These are phyloP conservation scores for Ramphastos sulfuratus DNA, from an alignment of 2,113 vertebrate genomes.

Conservation along the genomic window DNA sequence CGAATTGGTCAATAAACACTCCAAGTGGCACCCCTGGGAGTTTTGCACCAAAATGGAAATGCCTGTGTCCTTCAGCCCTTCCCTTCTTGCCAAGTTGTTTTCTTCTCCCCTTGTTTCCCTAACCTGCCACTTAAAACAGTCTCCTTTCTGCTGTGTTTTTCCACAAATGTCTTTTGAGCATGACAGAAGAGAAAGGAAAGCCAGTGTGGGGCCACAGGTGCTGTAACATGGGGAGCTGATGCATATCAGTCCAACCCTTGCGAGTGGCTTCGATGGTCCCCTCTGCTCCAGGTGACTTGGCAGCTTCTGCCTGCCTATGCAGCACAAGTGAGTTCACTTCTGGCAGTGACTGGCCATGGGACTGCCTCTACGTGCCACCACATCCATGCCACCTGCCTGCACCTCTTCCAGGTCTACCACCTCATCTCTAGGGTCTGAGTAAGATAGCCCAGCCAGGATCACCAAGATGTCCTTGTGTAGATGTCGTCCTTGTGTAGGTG, in stretches of 20 bases:
- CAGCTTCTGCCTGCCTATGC: background rate
- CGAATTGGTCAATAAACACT: background rate
- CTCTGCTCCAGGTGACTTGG: background rate
- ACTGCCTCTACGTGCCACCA: background rate
- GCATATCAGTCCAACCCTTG: background rate
- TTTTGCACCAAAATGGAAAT: slow-evolving; percentile 2
- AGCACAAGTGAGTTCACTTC: background rate
- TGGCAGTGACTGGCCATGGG: background rate
- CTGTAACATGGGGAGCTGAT: background rate
- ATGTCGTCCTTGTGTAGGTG: background rate
- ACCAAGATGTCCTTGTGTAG: background rate
- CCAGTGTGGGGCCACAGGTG: accelerated
- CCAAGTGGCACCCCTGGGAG: background rate
- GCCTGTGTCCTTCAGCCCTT: slow-evolving; percentile 28
- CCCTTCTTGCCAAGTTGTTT: slow-evolving; percentile 16
- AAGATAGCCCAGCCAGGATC: accelerated
- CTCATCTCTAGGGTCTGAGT: background rate
- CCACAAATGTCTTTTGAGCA: background rate
- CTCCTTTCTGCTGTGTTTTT: slow-evolving; percentile 41
- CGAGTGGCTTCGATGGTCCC: background rate
- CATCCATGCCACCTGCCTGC: background rate
- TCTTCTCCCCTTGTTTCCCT: background rate
- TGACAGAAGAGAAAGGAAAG: background rate
- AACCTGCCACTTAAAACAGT: slow-evolving; percentile 5
- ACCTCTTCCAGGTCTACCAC: background rate